Conservation (phyloP, 2,113 vertebrate species). For the Carlito syrichta region DNA sequence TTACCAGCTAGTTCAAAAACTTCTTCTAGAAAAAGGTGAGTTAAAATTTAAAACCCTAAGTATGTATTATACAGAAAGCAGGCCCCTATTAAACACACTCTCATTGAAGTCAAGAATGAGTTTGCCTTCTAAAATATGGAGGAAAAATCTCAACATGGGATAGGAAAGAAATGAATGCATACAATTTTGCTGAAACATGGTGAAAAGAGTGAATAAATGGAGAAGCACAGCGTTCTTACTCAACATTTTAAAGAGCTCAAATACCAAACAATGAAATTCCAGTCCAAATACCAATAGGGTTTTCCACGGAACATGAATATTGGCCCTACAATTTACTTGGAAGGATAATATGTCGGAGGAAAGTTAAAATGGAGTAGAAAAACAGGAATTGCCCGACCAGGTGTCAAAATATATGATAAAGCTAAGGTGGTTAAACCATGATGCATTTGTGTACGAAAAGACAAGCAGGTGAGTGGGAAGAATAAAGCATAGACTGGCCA, state of each 20-base stretch:
- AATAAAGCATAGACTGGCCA: background rate
- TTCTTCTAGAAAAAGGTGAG: background rate
- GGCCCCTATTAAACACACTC: background rate
- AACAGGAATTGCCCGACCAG: background rate
- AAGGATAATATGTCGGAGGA: background rate
- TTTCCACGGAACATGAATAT: background rate
- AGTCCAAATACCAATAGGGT: background rate
- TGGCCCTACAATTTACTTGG: background rate
- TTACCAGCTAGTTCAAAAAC: background rate
- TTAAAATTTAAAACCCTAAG: conserved; percentile 3
- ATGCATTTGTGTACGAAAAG: background rate
- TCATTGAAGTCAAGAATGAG: background rate
- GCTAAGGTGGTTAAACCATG: background rate
- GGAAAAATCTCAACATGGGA: background rate
- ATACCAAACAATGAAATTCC: background rate
- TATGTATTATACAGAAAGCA: background rate
- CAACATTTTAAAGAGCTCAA: background rate
- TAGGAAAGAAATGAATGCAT: background rate
- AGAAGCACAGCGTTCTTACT: background rate
- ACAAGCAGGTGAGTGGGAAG: background rate
- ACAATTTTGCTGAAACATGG: background rate
- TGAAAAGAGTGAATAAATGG: background rate
- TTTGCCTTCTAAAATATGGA: background rate
- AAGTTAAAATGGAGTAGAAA: background rate
- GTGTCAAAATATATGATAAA: background rate